A percentile compares a stretch with the other conserved stretches of the same genome.
Conservation (phyloP, 2,888 invertebrate species). For the Ichneumoninae sp. region DNA sequence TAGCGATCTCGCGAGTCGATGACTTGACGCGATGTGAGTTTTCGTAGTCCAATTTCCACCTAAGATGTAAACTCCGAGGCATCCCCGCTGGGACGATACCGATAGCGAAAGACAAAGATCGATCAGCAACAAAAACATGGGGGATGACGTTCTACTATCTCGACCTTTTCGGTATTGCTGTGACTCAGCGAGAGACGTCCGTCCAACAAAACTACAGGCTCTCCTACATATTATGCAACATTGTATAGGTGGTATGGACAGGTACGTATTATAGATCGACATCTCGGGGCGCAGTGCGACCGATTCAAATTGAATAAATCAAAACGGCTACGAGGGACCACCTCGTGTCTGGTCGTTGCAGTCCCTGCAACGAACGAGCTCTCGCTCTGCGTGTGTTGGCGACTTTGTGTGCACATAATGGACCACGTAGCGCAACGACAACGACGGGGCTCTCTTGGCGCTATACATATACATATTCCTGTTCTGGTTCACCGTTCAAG, state of each 20-base stretch:
- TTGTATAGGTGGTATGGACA: conserved; percentile 19
- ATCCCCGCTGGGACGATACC: background rate
- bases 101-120: conserved; percentile 27
- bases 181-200: conserved; percentile 45
- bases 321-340: conserved; percentile 63
- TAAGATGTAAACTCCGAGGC: background rate
- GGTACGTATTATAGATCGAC: conserved; percentile 65
- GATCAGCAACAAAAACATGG: conserved; percentile 16
- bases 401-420: conserved; percentile 9
- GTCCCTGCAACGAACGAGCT: background rate
- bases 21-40: background rate
- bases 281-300: conserved; percentile 47
- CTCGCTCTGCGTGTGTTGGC: background rate
- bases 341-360: conserved; percentile 45
- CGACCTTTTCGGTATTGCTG: conserved; percentile 37
- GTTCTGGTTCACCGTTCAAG: conserved; percentile 67
- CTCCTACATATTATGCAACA: conserved; percentile 7
- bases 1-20: background rate
- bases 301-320: conserved; percentile 78
- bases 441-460: conserved; percentile 26
- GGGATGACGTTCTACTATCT: conserved; percentile 56
- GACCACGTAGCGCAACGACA: conserved; percentile 28
- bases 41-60: background rate
- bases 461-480: conserved; percentile 18
- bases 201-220: conserved; percentile 17